Percentiles rank a stretch among this genome's conserved stretches.
phyloP scores from a whole-genome alignment of 2,113 vertebrate species.

The Dasyprocta punctata region DNA sequence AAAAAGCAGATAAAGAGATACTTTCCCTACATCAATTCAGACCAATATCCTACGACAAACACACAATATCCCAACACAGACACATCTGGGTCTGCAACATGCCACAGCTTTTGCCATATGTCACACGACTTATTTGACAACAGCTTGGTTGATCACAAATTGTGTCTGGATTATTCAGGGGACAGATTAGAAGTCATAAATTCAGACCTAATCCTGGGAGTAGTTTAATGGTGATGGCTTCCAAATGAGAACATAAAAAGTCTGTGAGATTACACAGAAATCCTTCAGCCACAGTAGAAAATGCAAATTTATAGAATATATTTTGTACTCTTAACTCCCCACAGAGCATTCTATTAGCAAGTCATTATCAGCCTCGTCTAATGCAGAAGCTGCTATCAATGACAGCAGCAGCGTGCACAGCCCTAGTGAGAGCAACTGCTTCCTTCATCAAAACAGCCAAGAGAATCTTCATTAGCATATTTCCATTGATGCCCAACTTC shows the following conservation, averaged over 20 bases:
- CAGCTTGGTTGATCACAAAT: constrained; percentile 49
- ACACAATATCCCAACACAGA: background rate
- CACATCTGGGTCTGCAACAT: background rate
- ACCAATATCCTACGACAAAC: background rate
- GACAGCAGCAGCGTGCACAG: background rate
- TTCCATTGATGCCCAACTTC: constrained; percentile 17
- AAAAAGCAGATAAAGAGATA: constrained; percentile 16
- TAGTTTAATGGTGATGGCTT: constrained; percentile 53
- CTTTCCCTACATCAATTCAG: constrained; percentile 20
- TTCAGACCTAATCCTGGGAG: constrained; percentile 62
- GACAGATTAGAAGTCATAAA: constrained; percentile 46
- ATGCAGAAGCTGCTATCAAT: constrained; percentile 31
- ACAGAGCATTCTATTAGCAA: constrained; percentile 66
- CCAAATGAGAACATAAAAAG: constrained; percentile 70
- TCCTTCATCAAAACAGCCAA: background rate
- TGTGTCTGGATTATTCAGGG: constrained; percentile 34
- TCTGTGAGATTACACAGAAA: constrained; percentile 64
- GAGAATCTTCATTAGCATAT: background rate
- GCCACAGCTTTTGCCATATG: constrained; percentile 2
- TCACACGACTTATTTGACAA: constrained; percentile 24
- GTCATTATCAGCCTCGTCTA: constrained; percentile 48
- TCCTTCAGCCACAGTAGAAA: constrained; percentile 63
- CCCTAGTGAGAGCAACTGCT: constrained; percentile 18
- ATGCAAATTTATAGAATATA: constrained; percentile 66
- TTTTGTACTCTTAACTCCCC: constrained; percentile 56